Percentiles rank a stretch among this genome's conserved stretches.
Evolutionary conservation across 2,113 vertebrate species (phyloP).

Genomic region (Dolichotis patagonum): DNA sequence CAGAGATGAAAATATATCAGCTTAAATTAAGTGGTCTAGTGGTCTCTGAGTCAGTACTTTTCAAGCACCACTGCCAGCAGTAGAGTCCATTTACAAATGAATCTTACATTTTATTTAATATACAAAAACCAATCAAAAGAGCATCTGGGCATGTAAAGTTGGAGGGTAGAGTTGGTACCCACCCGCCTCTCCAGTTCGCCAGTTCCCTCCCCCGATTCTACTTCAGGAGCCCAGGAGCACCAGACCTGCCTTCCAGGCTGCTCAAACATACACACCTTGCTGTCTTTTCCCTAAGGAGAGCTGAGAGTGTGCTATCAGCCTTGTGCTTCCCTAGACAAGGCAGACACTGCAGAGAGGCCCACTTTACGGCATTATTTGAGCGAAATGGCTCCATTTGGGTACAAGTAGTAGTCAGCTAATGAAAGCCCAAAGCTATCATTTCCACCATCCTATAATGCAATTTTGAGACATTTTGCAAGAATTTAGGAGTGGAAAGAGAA

Average conservation of each 20-base stretch:
- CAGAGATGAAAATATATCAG: constrained; percentile 6
- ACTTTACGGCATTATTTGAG: neutral
- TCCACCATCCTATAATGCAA: neutral
- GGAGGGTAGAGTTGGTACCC: neutral
- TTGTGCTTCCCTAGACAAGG: neutral
- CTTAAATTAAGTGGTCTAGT: neutral
- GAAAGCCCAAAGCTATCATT: constrained; percentile 54
- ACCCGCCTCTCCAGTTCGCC: neutral
- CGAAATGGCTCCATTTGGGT: neutral
- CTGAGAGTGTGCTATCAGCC: neutral
- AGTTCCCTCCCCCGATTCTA: neutral
- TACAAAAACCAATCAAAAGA: neutral
- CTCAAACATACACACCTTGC: neutral
- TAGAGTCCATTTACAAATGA: neutral
- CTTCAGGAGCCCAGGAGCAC: rapidly evolving
- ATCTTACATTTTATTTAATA: neutral
- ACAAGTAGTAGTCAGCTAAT: constrained; percentile 66
- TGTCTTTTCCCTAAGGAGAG: neutral
- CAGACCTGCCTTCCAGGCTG: neutral
- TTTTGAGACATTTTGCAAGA: constrained; percentile 26
- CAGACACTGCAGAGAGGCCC: neutral
- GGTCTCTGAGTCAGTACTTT: neutral
- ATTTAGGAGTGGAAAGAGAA: constrained; percentile 24
- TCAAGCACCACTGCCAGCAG: rapidly evolving
- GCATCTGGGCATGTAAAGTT: neutral